Base-by-base conservation (phyloP, 2,113 vertebrate species). In the Hippopotamus amphibius region DNA sequence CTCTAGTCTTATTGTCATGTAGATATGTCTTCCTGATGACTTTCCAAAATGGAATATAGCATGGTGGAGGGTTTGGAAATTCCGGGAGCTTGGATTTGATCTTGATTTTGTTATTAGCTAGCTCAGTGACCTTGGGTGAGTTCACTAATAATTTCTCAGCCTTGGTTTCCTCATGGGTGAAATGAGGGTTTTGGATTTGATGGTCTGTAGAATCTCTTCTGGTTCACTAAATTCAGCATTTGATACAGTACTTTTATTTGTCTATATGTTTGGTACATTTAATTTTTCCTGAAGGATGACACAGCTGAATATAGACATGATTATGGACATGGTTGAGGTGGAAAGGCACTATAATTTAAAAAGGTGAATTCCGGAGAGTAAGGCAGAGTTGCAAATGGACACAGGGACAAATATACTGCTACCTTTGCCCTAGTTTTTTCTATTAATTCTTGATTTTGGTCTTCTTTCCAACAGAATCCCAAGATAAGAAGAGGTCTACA, bases 271-370 rank as follows among this genome's bases (percentile, higher is more conserved):
- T 48, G 28, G 66, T 55, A 77, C 8, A 55, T 90, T 22, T 82
- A 79, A n/a, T 61, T 94, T 93, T 83, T 93, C 43, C 87, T 65
- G 71, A 66, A 92, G 55, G 55, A 86, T 79, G 10, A 69, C 17
- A 65, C 13, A 85, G 55, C 19, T 81, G 21, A 55, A 61, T 71
- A 57, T 28, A 95, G 87, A 91, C 17, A 59, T 16, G 24, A 76
- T n/a, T 89, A 59, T 59, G 22, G 17, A 37, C 16, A 33, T 77
- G 63, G 50, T 2, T 79, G 57, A 90, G 24, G 28, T 69, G 33
- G 26, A 90, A 76, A 50, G 71, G 0, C 5, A 57, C 13, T 55
- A 55, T 88, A 22, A 68, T 82, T 96, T 83, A 30, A 80, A 65
- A 79, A 76, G 50, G 19, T 87, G 13, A 72, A 41, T 91, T 91